Conservation (phyloP, 2,113 vertebrate species). For the Heterochromis multidens region DNA sequence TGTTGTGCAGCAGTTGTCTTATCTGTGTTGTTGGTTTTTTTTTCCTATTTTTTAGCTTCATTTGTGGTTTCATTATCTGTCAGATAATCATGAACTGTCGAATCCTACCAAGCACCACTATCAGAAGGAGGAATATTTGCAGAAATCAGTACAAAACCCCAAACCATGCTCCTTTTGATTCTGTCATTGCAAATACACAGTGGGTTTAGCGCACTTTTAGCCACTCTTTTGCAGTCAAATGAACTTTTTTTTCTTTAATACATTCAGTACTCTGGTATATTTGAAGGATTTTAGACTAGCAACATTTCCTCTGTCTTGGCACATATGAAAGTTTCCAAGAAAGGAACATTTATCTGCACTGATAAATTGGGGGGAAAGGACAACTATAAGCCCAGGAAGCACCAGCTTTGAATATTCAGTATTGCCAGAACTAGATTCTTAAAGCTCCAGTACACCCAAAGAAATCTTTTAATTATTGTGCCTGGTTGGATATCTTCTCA, state of each 20-base stretch:
- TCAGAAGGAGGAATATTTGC: slow-evolving; percentile 5
- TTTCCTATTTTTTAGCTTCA: neutral
- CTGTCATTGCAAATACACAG: neutral
- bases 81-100: slow-evolving; percentile 33
- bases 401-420: neutral
- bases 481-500: neutral
- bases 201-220: neutral
- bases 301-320: slow-evolving; percentile 20
- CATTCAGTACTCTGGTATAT: slow-evolving; percentile 17
- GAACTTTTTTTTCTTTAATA: neutral
- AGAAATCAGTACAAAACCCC: slow-evolving; percentile 4
- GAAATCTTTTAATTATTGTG: neutral
- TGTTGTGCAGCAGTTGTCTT: slow-evolving; percentile 11
- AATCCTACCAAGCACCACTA: slow-evolving; percentile 7
- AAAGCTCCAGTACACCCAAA: neutral
- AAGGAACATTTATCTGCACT: slow-evolving; percentile 44
- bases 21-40: neutral
- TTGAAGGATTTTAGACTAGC: slow-evolving; percentile 42
- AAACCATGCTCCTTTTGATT: neutral
- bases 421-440: neutral
- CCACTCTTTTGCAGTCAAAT: neutral
- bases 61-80: slow-evolving; percentile 8
- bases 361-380: neutral
- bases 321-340: slow-evolving; percentile 28
- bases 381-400: neutral